These are phyloP conservation scores for Butorides virescens DNA, from an alignment of 2,113 vertebrate species.

Conservation along the genomic window DNA sequence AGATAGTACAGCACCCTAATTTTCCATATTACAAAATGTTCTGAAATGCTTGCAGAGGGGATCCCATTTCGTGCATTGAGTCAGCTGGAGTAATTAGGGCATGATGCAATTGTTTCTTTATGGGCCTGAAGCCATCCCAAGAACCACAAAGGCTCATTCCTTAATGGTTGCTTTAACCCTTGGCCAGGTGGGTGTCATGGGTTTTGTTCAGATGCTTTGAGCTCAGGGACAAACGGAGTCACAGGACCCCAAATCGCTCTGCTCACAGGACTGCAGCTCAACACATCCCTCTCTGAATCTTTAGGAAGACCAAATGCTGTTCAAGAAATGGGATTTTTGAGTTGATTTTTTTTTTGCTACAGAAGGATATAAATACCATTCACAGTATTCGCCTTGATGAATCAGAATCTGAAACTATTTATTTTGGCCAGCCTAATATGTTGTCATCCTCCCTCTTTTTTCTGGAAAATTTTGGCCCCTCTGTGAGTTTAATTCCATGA, in stretches of 20 bases:
- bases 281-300: background rate
- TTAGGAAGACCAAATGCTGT: background rate
- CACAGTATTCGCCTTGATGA: background rate
- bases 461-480: constrained; percentile 50
- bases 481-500: background rate
- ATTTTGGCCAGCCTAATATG: constrained; percentile 7
- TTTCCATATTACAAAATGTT: constrained; percentile 17
- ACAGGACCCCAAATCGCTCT: background rate
- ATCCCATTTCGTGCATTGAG: background rate
- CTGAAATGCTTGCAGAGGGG: constrained; percentile 1
- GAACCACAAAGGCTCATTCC: background rate
- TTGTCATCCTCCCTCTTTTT: background rate
- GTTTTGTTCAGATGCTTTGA: background rate
- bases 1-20: constrained; percentile 26
- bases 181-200: background rate
- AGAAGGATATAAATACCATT: background rate
- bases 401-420: constrained; percentile 3
- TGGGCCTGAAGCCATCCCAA: background rate
- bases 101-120: constrained; percentile 32
- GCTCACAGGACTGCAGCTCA: background rate
- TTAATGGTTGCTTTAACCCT: background rate
- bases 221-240: background rate
- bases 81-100: constrained; percentile 14
- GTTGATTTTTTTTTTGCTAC: background rate
- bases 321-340: background rate